Conservation (phyloP, 92 coral and sea anemone species). For the Pocillopora meandrina region DNA sequence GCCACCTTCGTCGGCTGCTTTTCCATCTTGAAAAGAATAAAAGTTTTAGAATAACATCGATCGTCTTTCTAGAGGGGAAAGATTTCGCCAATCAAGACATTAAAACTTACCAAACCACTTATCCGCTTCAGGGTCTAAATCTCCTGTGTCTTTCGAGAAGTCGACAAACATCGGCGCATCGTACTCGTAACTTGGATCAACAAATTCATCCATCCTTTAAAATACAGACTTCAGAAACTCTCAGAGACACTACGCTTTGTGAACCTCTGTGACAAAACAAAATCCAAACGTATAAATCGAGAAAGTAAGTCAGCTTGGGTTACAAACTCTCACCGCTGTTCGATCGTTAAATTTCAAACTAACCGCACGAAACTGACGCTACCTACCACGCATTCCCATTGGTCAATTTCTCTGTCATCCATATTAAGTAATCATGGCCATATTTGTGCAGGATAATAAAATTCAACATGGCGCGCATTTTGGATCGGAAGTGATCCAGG, state of each 20-base stretch:
- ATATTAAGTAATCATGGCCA: conserved; percentile 59
- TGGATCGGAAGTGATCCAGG: neutral
- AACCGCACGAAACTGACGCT: conserved; percentile 68
- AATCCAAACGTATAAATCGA: neutral
- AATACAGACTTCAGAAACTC: neutral
- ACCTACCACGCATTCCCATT: conserved; percentile 51
- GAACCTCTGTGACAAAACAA: neutral
- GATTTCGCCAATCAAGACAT: neutral
- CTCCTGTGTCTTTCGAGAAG: conserved; percentile 44
- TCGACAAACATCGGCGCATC: conserved; percentile 98
- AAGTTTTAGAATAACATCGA: neutral
- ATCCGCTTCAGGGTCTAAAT: conserved; percentile 69
- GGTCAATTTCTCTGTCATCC: conserved; percentile 30
- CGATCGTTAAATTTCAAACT: conserved; percentile 44
- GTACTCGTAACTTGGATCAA: conserved; percentile 79
- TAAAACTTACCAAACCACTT: conserved; percentile 91
- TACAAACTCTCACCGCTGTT: neutral
- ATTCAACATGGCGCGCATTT: conserved; percentile 76
- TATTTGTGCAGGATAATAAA: conserved; percentile 41
- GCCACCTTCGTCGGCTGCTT: conserved; percentile 84
- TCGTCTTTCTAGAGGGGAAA: neutral
- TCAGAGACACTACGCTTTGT: neutral
- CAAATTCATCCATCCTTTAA: conserved; percentile 48
- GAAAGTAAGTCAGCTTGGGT: neutral
- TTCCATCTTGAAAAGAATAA: conserved; percentile 53